Conservation (phyloP, 2,113 vertebrate species). For the Pelodiscus sinensis region DNA sequence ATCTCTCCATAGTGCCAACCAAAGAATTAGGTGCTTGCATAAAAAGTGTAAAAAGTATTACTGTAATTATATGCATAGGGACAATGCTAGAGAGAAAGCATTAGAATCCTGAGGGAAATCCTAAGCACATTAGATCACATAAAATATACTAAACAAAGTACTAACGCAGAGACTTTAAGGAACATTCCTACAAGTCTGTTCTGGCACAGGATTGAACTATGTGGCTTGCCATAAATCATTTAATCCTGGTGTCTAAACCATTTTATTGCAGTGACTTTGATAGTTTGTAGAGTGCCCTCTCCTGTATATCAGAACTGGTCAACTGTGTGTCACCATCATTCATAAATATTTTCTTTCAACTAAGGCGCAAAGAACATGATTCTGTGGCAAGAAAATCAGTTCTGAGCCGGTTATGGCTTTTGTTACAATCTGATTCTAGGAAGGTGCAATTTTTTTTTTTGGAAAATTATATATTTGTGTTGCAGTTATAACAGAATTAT, state of each 20-base stretch:
- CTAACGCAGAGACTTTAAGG: background rate
- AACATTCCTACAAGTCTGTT: background rate
- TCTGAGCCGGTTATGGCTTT: background rate
- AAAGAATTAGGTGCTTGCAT: background rate
- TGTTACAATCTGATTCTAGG: background rate
- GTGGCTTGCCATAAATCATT: background rate
- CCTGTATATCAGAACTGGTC: accelerated
- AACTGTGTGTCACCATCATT: background rate
- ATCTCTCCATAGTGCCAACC: background rate
- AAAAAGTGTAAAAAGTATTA: background rate
- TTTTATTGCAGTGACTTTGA: background rate
- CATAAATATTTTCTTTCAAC: background rate
- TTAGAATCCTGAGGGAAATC: background rate
- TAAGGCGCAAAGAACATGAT: accelerated
- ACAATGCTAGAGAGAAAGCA: background rate
- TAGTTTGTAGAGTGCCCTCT: background rate
- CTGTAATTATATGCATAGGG: accelerated
- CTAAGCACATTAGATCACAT: background rate
- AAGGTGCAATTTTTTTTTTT: background rate
- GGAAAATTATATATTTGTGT: background rate
- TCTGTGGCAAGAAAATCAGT: background rate
- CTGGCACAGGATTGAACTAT: accelerated
- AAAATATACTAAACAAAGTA: background rate
- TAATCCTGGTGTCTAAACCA: background rate
- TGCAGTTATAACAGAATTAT: background rate